phyloP scores from a whole-genome alignment of 2,113 vertebrate species.

The Pelecanoides urinatrix region DNA sequence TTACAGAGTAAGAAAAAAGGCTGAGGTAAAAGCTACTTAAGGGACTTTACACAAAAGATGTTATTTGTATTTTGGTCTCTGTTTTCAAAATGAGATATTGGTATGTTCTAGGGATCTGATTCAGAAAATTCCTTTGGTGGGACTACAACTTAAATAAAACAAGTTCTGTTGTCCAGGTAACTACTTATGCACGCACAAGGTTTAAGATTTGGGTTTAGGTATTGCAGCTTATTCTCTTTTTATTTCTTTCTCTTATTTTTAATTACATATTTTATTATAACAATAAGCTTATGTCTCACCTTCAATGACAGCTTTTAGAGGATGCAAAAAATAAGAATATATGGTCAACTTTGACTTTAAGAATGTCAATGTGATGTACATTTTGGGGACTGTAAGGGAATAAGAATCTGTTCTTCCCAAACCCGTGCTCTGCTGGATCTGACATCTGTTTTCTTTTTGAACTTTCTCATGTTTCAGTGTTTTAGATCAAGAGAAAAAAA shows the following conservation, averaged over 20 bases:
- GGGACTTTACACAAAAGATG: not conserved
- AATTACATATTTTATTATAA: not conserved
- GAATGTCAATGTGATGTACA: not conserved
- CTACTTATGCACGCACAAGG: not conserved
- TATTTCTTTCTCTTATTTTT: not conserved
- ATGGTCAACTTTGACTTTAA: not conserved
- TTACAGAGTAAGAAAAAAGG: not conserved
- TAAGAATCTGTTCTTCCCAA: not conserved
- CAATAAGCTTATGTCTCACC: not conserved
- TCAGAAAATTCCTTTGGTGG: not conserved
- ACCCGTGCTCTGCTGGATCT: fast-evolving
- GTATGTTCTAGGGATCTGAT: not conserved
- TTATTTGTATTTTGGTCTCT: not conserved
- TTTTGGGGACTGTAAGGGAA: not conserved
- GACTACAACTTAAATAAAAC: not conserved
- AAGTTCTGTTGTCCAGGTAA: not conserved
- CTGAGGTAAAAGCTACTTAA: not conserved
- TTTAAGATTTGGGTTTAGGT: not conserved
- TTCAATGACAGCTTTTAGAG: not conserved
- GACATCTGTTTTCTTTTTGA: not conserved
- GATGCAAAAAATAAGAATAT: not conserved
- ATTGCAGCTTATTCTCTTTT: not conserved
- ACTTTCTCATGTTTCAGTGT: not conserved
- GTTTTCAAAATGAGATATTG: not conserved
- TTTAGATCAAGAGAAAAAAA: not conserved